Percentiles rank a stretch among this genome's conserved stretches.
These are phyloP conservation scores for Zaprionus taronus DNA, from an alignment of 1,140 invertebrate genomes.

Conservation along the genomic window DNA sequence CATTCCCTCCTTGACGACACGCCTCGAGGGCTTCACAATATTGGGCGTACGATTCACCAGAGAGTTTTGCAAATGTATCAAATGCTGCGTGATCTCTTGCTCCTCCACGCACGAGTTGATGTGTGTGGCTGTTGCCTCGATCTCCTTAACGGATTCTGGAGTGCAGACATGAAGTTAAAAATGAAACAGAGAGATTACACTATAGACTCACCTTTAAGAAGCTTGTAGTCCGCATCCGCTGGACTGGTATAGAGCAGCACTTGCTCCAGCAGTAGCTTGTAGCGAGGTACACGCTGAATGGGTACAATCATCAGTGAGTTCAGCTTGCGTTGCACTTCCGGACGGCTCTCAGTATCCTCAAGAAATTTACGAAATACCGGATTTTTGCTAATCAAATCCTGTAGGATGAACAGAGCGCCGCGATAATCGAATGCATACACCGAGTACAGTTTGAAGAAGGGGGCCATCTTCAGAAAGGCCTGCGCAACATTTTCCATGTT, in stretches of 20 bases:
- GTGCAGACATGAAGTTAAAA: conserved; percentile 46
- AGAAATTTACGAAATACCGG: conserved; percentile 87
- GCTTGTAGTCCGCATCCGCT: conserved; percentile 87
- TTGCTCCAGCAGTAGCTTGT: conserved; percentile 89
- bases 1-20: conserved; percentile 89
- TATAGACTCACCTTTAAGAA: conserved; percentile 82
- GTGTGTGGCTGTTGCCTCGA: conserved; percentile 88
- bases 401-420: conserved; percentile 86
- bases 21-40: conserved; percentile 88
- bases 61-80: conserved; percentile 88
- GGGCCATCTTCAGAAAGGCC: conserved; percentile 89
- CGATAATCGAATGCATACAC: conserved; percentile 91
- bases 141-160: conserved; percentile 87
- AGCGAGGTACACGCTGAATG: conserved; percentile 91
- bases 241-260: conserved; percentile 87
- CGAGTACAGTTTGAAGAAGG: conserved; percentile 92
- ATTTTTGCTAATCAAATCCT: conserved; percentile 87
- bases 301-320: conserved; percentile 90
- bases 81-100: conserved; percentile 89
- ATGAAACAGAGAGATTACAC: rapidly evolving
- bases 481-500: conserved; percentile 87
- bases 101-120: conserved; percentile 90
- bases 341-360: conserved; percentile 88
- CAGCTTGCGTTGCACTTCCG: conserved; percentile 89
- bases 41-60: conserved; percentile 87